These are phyloP conservation scores for Trogon surrucura DNA, from an alignment of 2,113 vertebrate species.

Conservation along the genomic window DNA sequence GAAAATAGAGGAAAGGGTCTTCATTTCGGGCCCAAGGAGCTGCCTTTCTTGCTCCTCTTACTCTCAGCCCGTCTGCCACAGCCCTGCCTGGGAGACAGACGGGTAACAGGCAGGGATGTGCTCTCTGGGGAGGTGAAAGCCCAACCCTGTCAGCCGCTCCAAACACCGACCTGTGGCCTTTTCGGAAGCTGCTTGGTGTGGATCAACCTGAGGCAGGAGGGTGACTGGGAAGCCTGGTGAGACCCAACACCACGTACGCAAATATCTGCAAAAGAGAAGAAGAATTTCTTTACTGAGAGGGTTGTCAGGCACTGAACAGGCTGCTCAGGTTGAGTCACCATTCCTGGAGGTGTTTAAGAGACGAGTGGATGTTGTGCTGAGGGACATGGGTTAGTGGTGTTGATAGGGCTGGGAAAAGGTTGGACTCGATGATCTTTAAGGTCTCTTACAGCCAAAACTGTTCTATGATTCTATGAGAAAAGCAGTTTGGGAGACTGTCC, in stretches of 20 bases:
- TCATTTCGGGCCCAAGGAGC: rapidly evolving
- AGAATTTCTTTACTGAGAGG: too few relatives aligned
- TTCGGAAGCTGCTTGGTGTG: rapidly evolving
- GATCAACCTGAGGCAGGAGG: background rate
- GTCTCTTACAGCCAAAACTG: too few relatives aligned
- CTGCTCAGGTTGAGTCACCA: too few relatives aligned
- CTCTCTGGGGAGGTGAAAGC: background rate
- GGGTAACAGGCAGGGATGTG: background rate
- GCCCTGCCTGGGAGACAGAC: background rate
- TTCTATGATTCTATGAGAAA: too few relatives aligned
- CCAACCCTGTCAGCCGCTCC: rapidly evolving
- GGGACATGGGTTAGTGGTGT: too few relatives aligned
- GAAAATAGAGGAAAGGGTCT: rapidly evolving
- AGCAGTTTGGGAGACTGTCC: rapidly evolving
- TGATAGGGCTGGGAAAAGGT: too few relatives aligned
- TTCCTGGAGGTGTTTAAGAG: too few relatives aligned
- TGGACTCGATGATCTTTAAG: too few relatives aligned
- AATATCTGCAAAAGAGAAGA: background rate
- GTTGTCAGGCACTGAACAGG: too few relatives aligned
- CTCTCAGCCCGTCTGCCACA: background rate
- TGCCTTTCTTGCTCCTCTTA: background rate
- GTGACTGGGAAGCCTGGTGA: background rate
- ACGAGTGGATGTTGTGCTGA: too few relatives aligned
- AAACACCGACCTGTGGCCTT: background rate
- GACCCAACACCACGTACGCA: background rate